A percentile compares a stretch with the other conserved stretches of the same genome.
These are phyloP conservation scores for Okamejei kenojei DNA, from an alignment of 2,797 vertebrate genomes.

Conservation along the genomic window DNA sequence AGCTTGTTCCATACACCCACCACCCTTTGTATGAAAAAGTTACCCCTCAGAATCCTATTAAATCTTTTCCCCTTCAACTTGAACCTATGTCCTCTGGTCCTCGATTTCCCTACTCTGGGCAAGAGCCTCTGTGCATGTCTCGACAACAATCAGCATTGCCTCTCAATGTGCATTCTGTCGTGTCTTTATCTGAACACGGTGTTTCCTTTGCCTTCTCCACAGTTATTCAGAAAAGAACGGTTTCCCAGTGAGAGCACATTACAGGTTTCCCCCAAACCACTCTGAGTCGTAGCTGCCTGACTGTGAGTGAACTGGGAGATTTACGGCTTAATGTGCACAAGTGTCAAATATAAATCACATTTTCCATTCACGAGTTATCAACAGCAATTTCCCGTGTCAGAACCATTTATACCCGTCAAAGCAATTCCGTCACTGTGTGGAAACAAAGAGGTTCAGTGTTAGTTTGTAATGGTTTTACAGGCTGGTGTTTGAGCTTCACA, in stretches of 20 bases:
- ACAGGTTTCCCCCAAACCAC: neutral
- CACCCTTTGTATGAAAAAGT: too few relatives aligned
- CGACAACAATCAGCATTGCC: neutral
- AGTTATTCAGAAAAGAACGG: neutral
- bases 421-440: neutral
- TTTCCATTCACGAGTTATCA: neutral
- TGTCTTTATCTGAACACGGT: neutral
- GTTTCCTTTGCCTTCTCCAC: neutral
- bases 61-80: too few relatives aligned
- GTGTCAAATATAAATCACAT: neutral
- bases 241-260: neutral
- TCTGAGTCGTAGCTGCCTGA: neutral
- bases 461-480: neutral
- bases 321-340: neutral
- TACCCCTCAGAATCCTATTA: too few relatives aligned
- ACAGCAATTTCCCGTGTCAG: neutral
- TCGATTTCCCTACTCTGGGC: too few relatives aligned
- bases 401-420: neutral
- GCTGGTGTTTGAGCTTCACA: neutral
- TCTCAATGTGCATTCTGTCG: neutral
- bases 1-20: too few relatives aligned
- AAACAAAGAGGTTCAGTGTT: neutral
- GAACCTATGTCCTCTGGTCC: too few relatives aligned
- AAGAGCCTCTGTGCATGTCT: too few relatives aligned
- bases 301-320: neutral